phyloP scores from a whole-genome alignment of 1,140 invertebrate genomes.

The Lasaia peninsularis region DNA sequence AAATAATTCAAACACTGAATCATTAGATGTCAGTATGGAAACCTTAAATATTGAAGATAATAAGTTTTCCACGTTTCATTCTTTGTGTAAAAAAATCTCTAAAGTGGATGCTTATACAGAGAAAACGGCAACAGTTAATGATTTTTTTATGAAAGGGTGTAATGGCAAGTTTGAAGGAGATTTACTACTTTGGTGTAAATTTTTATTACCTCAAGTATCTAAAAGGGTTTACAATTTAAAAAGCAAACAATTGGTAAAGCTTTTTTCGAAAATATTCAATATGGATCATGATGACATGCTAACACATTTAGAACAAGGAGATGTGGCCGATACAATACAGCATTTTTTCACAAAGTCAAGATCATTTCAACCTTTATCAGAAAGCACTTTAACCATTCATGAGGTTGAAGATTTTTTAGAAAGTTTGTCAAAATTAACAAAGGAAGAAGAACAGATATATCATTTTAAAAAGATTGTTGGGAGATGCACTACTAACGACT shows the following conservation, averaged over 20 bases:
- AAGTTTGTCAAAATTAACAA: constrained; percentile 85
- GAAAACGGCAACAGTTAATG: constrained; percentile 87
- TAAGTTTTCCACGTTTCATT: constrained; percentile 87
- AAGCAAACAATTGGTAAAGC: constrained; percentile 93
- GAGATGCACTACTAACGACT: constrained; percentile 89
- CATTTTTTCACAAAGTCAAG: constrained; percentile 86
- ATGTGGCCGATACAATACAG: constrained; percentile 92
- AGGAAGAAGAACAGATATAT: constrained; percentile 91
- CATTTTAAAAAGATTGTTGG: constrained; percentile 86
- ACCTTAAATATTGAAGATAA: constrained; percentile 79
- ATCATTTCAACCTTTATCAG: constrained; percentile 78
- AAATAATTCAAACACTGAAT: constrained; percentile 14
- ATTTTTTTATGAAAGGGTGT: constrained; percentile 82
- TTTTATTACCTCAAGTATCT: constrained; percentile 89
- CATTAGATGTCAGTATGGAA: constrained; percentile 23
- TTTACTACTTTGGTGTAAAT: constrained; percentile 88
- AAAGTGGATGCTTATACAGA: constrained; percentile 87
- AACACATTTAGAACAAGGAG: constrained; percentile 91
- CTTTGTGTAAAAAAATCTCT: constrained; percentile 87
- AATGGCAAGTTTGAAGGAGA: constrained; percentile 87
- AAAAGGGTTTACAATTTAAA: constrained; percentile 95
- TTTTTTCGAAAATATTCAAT: constrained; percentile 90
- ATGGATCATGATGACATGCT: constrained; percentile 89
- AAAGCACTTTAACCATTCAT: constrained; percentile 86
- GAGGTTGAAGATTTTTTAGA: constrained; percentile 88